phyloP scores from a whole-genome alignment of 2,797 vertebrate species.

The Peromyscus melanophrys region DNA sequence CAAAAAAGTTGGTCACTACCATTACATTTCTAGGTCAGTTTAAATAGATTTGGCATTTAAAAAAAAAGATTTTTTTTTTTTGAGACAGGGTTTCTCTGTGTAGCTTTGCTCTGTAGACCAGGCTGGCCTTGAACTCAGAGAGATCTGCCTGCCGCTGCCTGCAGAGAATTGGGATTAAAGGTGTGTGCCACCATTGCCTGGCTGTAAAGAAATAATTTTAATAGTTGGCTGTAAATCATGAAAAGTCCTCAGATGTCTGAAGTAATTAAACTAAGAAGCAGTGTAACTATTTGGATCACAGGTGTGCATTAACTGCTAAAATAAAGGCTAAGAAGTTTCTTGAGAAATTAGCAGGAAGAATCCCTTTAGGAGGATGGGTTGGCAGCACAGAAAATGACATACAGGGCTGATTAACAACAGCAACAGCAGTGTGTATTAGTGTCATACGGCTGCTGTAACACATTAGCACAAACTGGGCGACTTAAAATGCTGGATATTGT shows the following conservation, averaged over 20 bases:
- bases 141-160: too few relatives aligned
- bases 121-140: too few relatives aligned
- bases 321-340: slow-evolving; percentile 50
- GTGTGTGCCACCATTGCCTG: too few relatives aligned
- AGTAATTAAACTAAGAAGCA: background rate
- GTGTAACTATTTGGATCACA: background rate
- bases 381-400: slow-evolving; percentile 6
- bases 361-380: background rate
- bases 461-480: background rate
- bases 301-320: background rate
- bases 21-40: slow-evolving; percentile 13
- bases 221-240: slow-evolving; percentile 1
- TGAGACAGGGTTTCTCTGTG: too few relatives aligned
- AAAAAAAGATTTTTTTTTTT: background rate
- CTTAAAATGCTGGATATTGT: background rate
- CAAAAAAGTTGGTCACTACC: background rate
- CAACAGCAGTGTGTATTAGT: background rate
- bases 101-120: too few relatives aligned
- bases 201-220: background rate
- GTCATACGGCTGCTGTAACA: background rate
- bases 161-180: too few relatives aligned
- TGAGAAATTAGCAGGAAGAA: slow-evolving; percentile 50
- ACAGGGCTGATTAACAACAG: background rate
- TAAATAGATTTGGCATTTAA: background rate
- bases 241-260: background rate